Evolutionary conservation across 2,888 invertebrate species (phyloP).

Genomic region (Drosophila robusta): DNA sequence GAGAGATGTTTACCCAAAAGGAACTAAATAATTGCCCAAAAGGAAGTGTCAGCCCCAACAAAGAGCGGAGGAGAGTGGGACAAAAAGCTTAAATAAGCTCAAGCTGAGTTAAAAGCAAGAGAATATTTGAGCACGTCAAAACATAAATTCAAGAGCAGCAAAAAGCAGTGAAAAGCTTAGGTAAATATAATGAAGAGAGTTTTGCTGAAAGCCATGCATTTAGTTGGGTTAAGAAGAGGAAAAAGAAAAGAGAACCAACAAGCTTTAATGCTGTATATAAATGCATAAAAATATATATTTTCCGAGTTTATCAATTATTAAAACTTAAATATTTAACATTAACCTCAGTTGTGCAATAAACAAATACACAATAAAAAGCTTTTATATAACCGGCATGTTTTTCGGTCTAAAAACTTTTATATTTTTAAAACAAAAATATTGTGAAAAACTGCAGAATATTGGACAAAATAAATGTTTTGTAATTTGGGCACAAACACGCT

Average conservation of each 20-base stretch:
- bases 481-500: slow-evolving; percentile 25
- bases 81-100: neutral
- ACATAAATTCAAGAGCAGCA: too few relatives aligned
- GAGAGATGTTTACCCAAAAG: slow-evolving; percentile 1
- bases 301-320: too few relatives aligned
- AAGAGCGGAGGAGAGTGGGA: neutral
- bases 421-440: neutral
- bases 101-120: neutral
- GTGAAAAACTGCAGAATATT: neutral
- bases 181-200: neutral
- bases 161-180: too few relatives aligned
- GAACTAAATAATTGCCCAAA: neutral
- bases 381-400: neutral
- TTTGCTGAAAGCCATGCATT: neutral
- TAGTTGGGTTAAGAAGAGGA: neutral
- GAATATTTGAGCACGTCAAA: too few relatives aligned
- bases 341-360: neutral
- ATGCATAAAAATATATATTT: too few relatives aligned
- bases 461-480: neutral
- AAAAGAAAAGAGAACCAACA: neutral
- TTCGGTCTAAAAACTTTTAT: too few relatives aligned
- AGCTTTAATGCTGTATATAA: too few relatives aligned
- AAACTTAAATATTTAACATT: neutral
- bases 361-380: neutral
- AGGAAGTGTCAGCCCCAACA: neutral